phyloP scores from a whole-genome alignment of 1,140 invertebrate genomes.

The Brachionus sp. region DNA sequence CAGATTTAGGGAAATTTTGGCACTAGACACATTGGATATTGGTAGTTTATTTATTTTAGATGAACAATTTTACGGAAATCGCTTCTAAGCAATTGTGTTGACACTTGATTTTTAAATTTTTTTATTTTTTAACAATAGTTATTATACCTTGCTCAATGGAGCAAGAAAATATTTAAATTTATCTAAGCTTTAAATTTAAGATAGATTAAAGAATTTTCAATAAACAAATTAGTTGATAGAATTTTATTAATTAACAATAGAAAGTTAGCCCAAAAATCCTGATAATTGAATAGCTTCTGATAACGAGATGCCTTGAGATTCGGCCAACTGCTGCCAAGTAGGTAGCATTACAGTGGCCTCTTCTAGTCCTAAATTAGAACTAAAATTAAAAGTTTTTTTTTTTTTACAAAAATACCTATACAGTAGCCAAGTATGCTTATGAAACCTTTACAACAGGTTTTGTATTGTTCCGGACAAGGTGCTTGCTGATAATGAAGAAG shows the following conservation, averaged over 20 bases:
- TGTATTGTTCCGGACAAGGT: constrained; percentile 39
- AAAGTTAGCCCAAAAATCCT: constrained; percentile 10
- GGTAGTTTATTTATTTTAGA: background rate
- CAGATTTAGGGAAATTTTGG: background rate
- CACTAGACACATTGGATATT: background rate
- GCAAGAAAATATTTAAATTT: background rate
- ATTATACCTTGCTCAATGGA: background rate
- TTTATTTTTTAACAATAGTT: background rate
- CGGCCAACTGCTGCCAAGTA: constrained; percentile 8
- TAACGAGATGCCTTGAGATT: constrained; percentile 27
- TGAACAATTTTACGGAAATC: background rate
- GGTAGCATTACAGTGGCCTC: constrained; percentile 7
- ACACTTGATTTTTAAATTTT: background rate
- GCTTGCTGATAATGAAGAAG: constrained; percentile 17
- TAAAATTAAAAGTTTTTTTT: background rate
- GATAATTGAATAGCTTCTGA: constrained; percentile 15
- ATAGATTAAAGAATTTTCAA: background rate
- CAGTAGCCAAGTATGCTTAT: constrained; percentile 39
- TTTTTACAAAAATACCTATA: constrained; percentile 5
- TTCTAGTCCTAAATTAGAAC: background rate
- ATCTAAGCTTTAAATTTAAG: background rate
- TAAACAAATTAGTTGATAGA: background rate
- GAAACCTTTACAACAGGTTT: constrained; percentile 31
- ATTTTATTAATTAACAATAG: background rate
- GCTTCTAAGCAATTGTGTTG: background rate